These are phyloP conservation scores for Pseudachorutes palmiensis DNA, from an alignment of 1,140 invertebrate species.

Conservation along the genomic window DNA sequence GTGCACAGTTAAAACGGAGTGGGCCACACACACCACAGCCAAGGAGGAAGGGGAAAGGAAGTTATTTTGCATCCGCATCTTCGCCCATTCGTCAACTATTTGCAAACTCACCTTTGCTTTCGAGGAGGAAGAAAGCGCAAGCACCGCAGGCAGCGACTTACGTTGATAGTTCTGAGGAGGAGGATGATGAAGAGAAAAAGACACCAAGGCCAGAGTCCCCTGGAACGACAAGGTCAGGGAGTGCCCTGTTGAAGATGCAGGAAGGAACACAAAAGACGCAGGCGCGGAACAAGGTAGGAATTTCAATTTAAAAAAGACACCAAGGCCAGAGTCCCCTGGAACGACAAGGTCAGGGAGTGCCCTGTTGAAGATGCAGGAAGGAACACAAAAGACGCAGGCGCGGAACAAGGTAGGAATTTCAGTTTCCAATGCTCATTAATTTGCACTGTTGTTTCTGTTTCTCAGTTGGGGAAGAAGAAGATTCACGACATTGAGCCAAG, in stretches of 20 bases:
- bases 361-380: slow-evolving; percentile 82
- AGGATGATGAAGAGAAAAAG: slow-evolving; percentile 15
- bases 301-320: not conserved
- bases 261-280: slow-evolving; percentile 93
- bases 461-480: slow-evolving; percentile 33
- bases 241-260: slow-evolving; percentile 76
- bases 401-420: slow-evolving; percentile 67
- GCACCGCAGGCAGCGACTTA: slow-evolving; percentile 18
- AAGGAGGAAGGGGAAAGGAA: slow-evolving; percentile 19
- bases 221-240: not conserved
- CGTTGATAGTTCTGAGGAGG: slow-evolving; percentile 35
- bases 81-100: slow-evolving; percentile 36
- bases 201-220: slow-evolving; percentile 7
- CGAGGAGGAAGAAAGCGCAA: slow-evolving; percentile 26
- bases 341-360: slow-evolving; percentile 4
- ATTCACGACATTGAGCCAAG: slow-evolving; percentile 36
- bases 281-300: slow-evolving; percentile 74
- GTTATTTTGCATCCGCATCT: slow-evolving; percentile 32
- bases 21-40: slow-evolving; percentile 30
- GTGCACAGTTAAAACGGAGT: slow-evolving; percentile 19
- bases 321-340: not conserved
- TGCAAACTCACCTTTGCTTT: slow-evolving; percentile 32
- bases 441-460: slow-evolving; percentile 10
- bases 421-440: not conserved
- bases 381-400: slow-evolving; percentile 87